Evolutionary conservation across 2,888 invertebrate species (phyloP).

Genomic region (Osmoderma eremita): DNA sequence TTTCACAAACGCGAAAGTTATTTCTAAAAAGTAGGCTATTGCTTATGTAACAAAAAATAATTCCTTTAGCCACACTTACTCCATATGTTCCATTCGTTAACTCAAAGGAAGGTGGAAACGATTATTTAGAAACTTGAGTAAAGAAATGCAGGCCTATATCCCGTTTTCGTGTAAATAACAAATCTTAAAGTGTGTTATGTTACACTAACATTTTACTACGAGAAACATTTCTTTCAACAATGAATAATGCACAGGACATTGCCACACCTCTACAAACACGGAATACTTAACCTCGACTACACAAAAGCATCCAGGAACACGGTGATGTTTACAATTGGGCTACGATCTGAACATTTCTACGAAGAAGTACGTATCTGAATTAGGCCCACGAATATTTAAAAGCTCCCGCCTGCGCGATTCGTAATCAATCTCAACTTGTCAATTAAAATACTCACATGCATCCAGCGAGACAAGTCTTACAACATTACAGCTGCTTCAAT

Average conservation of each 20-base stretch:
- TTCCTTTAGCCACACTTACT: too few species aligned
- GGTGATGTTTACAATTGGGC: slow-evolving; percentile 19
- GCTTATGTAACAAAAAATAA: too few species aligned
- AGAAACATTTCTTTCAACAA: neutral
- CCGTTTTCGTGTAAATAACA: slow-evolving; percentile 1
- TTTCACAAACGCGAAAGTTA: too few species aligned
- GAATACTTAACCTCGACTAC: slow-evolving; percentile 1
- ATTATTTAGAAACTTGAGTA: slow-evolving; percentile 2
- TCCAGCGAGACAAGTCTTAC: slow-evolving; percentile 6
- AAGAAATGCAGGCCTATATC: slow-evolving; percentile 1
- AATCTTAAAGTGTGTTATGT: neutral
- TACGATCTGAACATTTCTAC: slow-evolving; percentile 6
- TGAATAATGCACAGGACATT: slow-evolving; percentile 1
- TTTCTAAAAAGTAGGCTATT: too few species aligned
- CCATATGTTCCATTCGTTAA: too few species aligned
- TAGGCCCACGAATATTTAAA: slow-evolving; percentile 18
- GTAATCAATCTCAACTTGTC: slow-evolving; percentile 36
- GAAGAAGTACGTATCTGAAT: slow-evolving; percentile 17
- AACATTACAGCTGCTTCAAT: slow-evolving; percentile 23
- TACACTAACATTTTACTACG: neutral
- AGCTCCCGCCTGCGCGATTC: slow-evolving; percentile 15
- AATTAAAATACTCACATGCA: slow-evolving; percentile 26
- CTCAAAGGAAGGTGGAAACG: neutral
- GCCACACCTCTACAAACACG: slow-evolving; percentile 10
- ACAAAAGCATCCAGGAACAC: neutral